Evolutionary conservation across 1,140 invertebrate genomes (phyloP).

Genomic region (Cotesia vestalis): DNA sequence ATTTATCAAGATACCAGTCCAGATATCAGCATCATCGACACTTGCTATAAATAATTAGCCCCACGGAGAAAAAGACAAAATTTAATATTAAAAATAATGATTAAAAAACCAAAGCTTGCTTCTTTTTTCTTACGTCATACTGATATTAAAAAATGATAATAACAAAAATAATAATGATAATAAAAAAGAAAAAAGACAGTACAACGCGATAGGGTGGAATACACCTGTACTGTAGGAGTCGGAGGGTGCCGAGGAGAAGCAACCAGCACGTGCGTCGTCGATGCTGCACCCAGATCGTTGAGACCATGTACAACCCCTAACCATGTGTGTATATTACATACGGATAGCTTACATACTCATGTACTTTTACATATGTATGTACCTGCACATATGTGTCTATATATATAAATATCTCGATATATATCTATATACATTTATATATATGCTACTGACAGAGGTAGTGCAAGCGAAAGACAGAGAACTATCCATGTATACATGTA

Average conservation of each 20-base stretch:
- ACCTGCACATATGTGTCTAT: too few species aligned
- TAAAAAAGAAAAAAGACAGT: conserved; percentile 2
- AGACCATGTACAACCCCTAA: conserved; percentile 12
- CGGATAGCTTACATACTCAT: conserved; percentile 31
- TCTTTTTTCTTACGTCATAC: too few species aligned
- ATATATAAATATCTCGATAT: conserved; percentile 23
- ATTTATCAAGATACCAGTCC: too few species aligned
- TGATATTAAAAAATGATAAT: too few species aligned
- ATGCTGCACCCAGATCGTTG: conserved; percentile 8
- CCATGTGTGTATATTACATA: conserved; percentile 31
- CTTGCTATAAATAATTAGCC: too few species aligned
- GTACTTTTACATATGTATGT: conserved; percentile 14
- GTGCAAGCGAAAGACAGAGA: not conserved
- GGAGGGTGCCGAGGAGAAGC: not conserved
- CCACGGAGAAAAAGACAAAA: too few species aligned
- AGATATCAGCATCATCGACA: too few species aligned
- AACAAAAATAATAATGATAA: not conserved
- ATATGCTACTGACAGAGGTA: too few species aligned
- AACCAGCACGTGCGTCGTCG: conserved; percentile 23
- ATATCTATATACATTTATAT: not conserved
- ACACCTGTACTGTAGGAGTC: conserved; percentile 23
- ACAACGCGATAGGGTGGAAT: conserved; percentile 2
- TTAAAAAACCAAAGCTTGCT: conserved; percentile 2
- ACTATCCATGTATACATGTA: not conserved
- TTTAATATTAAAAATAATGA: too few species aligned